These are phyloP conservation scores for Dryobota labecula DNA, from an alignment of 2,888 invertebrate genomes.

Conservation along the genomic window DNA sequence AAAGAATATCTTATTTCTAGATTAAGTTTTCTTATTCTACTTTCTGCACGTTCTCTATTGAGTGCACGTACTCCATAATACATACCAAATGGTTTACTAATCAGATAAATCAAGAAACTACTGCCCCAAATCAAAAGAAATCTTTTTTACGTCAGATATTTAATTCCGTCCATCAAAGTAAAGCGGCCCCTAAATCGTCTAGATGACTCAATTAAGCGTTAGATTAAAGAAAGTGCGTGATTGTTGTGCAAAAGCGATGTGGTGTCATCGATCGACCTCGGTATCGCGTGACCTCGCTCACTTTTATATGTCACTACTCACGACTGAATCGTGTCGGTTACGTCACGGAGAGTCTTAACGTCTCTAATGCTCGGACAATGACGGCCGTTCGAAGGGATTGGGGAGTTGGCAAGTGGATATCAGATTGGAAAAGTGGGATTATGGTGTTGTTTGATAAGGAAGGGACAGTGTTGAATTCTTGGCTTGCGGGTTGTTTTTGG, in stretches of 20 bases:
- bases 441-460: conserved; percentile 43
- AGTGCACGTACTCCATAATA: background rate
- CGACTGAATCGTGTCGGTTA: conserved; percentile 24
- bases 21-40: conserved; percentile 14
- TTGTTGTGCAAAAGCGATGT: conserved; percentile 59
- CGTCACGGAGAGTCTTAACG: conserved; percentile 31
- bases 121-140: conserved; percentile 43
- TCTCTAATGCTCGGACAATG: conserved; percentile 29
- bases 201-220: conserved; percentile 59
- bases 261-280: conserved; percentile 68
- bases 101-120: conserved; percentile 28
- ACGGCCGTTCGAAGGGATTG: conserved; percentile 21
- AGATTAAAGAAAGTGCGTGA: conserved; percentile 67
- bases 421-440: conserved; percentile 54
- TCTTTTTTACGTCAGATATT: conserved; percentile 45
- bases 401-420: conserved; percentile 36
- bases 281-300: conserved; percentile 59
- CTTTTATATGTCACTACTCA: conserved; percentile 35
- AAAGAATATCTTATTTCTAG: conserved; percentile 22
- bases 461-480: conserved; percentile 23
- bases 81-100: conserved; percentile 24
- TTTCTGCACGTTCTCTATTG: conserved; percentile 15
- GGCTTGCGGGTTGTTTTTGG: conserved; percentile 11
- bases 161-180: conserved; percentile 50
- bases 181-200: conserved; percentile 51